Base-by-base conservation (phyloP, 2,113 vertebrate genomes). In the Speoplatyrhinus poulsoni region DNA sequence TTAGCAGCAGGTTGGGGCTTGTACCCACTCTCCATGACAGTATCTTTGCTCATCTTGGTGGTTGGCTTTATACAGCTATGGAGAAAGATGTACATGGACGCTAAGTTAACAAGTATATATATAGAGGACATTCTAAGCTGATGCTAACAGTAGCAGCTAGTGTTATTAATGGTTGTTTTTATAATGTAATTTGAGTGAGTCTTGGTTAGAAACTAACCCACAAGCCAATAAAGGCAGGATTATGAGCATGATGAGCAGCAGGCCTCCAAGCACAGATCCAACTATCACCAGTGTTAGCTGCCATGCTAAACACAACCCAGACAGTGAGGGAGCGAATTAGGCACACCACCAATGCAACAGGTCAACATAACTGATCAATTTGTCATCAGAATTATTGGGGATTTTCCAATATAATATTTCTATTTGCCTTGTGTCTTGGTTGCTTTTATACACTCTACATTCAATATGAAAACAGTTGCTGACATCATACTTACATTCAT, bases 401-500 rank as follows among this genome's bases (percentile, higher is more conserved):
- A 41, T 41, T 41, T 41, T 41, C 26, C 26, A 26, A 26, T 26
- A 26, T 26, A 26, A 26, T 2, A 26, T 41, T 41, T 41, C 36
- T 41, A 41, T 41, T 41, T 41, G 36, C 7, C 36, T 26, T 26
- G 26, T 41, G 1, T 41, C 36, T 41, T 6, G 13, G 3, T 50
- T 60, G 11, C 46, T 8, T 46, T 19, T 33, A 26, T 12, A 62
- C 46, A 16, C 1, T 26, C 65, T 9, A 55, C 15, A 46, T 1
- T 12, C 12, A 52, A 12, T 15, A 52, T 10, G 0, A 12, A 52
- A 52, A 52, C 13, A 52, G 13, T 52, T 11, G 11, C 49, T 52
- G 13, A 15, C 11, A 7, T 15, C 16, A 69, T 82, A 92, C 92
- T 93, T 82, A 93, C 93, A 8, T 46, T 93, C 88, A 0, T 3